Conservation (phyloP, 2,797 vertebrate species). For the Tinamus major region DNA sequence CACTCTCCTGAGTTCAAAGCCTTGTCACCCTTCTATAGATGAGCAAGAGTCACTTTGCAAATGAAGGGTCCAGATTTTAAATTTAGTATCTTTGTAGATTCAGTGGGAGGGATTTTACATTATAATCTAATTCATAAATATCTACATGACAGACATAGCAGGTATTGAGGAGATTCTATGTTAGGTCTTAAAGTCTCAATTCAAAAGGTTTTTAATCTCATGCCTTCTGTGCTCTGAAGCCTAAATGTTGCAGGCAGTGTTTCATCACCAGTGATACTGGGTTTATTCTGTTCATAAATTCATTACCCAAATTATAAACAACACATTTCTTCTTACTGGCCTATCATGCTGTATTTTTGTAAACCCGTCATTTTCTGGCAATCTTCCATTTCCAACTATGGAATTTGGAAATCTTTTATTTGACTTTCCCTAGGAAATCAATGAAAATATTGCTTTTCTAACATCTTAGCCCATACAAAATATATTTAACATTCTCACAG, state of each 20-base stretch:
- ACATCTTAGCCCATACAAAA: background rate
- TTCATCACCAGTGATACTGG: background rate
- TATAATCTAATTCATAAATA: accelerated
- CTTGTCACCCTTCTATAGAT: background rate
- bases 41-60: background rate
- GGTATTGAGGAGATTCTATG: background rate
- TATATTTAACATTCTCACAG: background rate
- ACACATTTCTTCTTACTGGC: background rate
- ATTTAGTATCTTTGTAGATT: background rate
- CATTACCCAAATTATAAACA: background rate
- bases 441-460: background rate
- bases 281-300: background rate
- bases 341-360: background rate
- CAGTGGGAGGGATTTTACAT: background rate
- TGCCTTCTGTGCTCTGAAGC: background rate
- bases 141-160: background rate
- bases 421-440: background rate
- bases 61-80: background rate
- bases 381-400: background rate
- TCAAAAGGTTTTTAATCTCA: background rate
- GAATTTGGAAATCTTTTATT: background rate
- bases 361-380: background rate
- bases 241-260: background rate
- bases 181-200: background rate
- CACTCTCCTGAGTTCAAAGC: background rate